Evolutionary conservation across 2,888 invertebrate genomes (phyloP), one percentile per base, ranked within the genome.

Genomic region (Epinotia brunnichana): DNA sequence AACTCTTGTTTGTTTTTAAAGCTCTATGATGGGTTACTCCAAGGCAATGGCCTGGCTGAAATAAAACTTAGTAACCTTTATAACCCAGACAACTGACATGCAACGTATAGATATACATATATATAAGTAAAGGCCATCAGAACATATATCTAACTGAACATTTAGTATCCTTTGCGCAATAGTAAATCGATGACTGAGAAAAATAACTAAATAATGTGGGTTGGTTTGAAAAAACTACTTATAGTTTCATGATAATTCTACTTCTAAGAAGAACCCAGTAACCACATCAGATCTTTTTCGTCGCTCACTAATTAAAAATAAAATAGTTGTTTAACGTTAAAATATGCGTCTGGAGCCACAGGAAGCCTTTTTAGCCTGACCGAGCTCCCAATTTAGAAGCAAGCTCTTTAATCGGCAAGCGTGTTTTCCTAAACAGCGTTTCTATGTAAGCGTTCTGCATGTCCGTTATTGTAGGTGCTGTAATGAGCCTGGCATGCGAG

Each of bases 361-460:
- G 35, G 57, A 57, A 64, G 51, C 70, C 56, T 51, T n/a, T 35
- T 57, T 64, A 63, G 48, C n/a, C 54, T 48, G n/a, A 39, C 19
- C 9, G 39, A 44, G 35, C 15, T 59, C 64, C 63, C 11, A 51
- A 64, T 70, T 67, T 60, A 53, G 68, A 44, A 57, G 19, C 19
- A 9, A 60, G 39, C 48, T 44, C 72, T 62, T 62, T 72, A 72
- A 71, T 57, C n/a, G 51, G 62, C 54, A 62, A 72, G 21, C 62
- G 9, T 48, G 61, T 68, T 72, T 61, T 68, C 72, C 61, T 61
- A 62, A 44, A n/a, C 54, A 67, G 44, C 24, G 21, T 35, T 72
- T 68, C 61, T 48, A 62, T 68, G 68, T 62, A 62, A 56, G 67
- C n/a, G 41, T 53, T n/a, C 35, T 39, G 63, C 61, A 56, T 35